Evolutionary conservation across 2,113 vertebrate species (phyloP).

Genomic region (Daphoenositta chrysoptera): DNA sequence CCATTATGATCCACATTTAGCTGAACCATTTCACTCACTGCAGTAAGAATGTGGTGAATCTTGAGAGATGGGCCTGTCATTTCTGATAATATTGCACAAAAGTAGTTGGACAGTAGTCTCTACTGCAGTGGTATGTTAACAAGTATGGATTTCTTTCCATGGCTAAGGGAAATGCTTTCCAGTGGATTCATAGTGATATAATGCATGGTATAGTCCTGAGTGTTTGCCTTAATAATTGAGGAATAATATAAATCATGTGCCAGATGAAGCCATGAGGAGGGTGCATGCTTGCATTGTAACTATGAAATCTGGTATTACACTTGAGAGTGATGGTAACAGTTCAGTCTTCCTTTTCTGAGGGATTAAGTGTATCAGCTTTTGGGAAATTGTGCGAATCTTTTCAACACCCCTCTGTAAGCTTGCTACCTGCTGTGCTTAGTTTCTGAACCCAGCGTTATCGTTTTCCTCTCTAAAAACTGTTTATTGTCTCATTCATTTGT

Average conservation of each 20-base stretch:
- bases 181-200: not conserved
- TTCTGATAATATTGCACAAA: not conserved
- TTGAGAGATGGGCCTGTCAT: not conserved
- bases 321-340: not conserved
- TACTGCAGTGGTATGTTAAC: not conserved
- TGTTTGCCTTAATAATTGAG: not conserved
- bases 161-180: not conserved
- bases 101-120: not conserved
- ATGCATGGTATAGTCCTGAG: not conserved
- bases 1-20: not conserved
- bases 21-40: not conserved
- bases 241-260: not conserved
- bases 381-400: not conserved
- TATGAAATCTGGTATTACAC: not conserved
- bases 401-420: not conserved
- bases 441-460: not conserved
- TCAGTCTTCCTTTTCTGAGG: not conserved
- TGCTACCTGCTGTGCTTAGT: constrained; percentile 31
- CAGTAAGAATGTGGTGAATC: not conserved
- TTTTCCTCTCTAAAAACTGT: constrained; percentile 26
- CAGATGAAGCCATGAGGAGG: not conserved
- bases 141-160: not conserved
- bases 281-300: not conserved
- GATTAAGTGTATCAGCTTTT: constrained; percentile 28
- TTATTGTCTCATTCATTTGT: constrained; percentile 17